Percentiles rank a stretch among this genome's conserved stretches.
These are phyloP conservation scores for Siderastrea siderea DNA, from an alignment of 92 coral and sea anemone genomes.

Conservation along the genomic window DNA sequence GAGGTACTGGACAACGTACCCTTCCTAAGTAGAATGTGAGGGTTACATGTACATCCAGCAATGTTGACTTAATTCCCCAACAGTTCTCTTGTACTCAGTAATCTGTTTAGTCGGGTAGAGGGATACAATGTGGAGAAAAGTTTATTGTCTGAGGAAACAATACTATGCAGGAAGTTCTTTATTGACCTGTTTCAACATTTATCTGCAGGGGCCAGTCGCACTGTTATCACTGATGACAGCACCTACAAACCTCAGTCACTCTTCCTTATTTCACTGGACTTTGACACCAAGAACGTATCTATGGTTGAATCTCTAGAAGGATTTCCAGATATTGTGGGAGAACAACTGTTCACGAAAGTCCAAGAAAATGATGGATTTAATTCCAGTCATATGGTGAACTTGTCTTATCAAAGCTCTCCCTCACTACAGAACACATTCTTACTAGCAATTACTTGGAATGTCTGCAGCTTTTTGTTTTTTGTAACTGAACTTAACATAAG, in stretches of 20 bases:
- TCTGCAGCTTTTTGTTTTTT: slow-evolving; percentile 71
- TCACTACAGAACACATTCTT: slow-evolving; percentile 64
- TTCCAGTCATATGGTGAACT: slow-evolving; percentile 74
- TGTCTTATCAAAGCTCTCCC: slow-evolving; percentile 73
- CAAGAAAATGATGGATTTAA: slow-evolving; percentile 58
- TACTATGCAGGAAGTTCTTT: no score
- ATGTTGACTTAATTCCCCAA: no score
- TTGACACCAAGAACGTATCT: slow-evolving; percentile 86
- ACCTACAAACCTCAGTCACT: slow-evolving; percentile 70
- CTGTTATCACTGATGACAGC: slow-evolving; percentile 6
- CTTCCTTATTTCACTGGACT: slow-evolving; percentile 88
- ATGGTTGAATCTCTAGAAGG: slow-evolving; percentile 93
- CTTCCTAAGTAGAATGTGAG: no score
- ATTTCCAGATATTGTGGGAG: slow-evolving; percentile 93
- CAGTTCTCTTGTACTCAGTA: no score
- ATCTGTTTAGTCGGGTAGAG: no score
- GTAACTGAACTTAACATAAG: slow-evolving; percentile 86
- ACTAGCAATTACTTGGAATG: slow-evolving; percentile 67
- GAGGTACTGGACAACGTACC: no score
- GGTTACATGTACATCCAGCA: no score
- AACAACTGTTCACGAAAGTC: slow-evolving; percentile 82
- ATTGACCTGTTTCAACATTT: not conserved
- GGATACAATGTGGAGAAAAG: no score
- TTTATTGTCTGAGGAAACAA: no score
- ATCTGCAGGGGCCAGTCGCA: slow-evolving; percentile 75